Evolutionary conservation across 2,113 vertebrate genomes (phyloP), one percentile per base, ranked within the genome.

Genomic region (Lampris incognitus): DNA sequence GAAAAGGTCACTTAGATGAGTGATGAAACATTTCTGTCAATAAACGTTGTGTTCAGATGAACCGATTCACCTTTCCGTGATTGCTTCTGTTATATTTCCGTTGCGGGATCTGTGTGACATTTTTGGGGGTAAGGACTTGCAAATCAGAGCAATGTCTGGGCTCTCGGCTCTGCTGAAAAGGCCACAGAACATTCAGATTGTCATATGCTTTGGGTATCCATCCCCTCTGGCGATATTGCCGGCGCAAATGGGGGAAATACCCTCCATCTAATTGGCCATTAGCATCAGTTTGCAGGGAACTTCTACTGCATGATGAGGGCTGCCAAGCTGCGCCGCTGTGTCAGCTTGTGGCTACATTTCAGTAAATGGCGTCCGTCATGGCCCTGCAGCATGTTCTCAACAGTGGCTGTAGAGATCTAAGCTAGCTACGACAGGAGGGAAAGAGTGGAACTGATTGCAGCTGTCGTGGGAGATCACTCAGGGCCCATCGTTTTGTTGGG

Each of bases 281-380:
- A n/a, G 36, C 62, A 46, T 44, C 13, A 41, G 41, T 37, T 76
- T 75, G 78, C 57, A 50, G 39, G 60, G 46, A 74, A 54, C 62
- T 11, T 55, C 40, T 42, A 58, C 7, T 51, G 55, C 24, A 40
- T 24, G 59, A 52, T 10, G 58, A 37, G 65, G 57, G 60, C 6
- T 63, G 49, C 9, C 50, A 13, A 5, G 55, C 57, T 49, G 60
- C 13, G 56, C 50, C 55, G 56, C 37, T 42, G 54, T 69, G 58
- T 76, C 40, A 57, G 13, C 10, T 6, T 46, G 44, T 46, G 44
- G 7, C 44, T 46, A 46, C 44, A 46, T 46, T 46, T 46, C 44
- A 5, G 7, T 58, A 81, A 66, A 79, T 79, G 49, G 72, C 72
- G 59, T 64, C 83, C 81, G 86, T 88, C 82, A 76, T 66, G 70